Evolutionary conservation across 2,888 invertebrate genomes (phyloP).

Genomic region (Acrobasis consociella): DNA sequence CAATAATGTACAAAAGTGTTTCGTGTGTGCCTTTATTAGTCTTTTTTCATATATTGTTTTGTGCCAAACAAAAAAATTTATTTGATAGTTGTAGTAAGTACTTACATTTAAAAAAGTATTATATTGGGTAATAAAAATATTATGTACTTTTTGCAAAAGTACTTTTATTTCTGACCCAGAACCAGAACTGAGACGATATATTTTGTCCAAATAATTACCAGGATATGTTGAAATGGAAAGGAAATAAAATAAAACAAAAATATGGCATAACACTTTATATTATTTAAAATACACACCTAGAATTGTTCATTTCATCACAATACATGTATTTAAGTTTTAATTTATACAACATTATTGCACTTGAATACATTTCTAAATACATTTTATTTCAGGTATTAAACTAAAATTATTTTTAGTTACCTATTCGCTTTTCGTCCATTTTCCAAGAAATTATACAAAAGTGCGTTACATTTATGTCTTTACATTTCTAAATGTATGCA

Average conservation of each 20-base stretch:
- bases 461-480: background rate
- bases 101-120: too few relatives aligned
- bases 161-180: too few relatives aligned
- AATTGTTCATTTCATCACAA: slow-evolving; percentile 72
- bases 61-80: too few relatives aligned
- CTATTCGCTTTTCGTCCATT: background rate
- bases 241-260: slow-evolving; percentile 48
- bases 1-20: too few relatives aligned
- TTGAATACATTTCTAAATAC: slow-evolving; percentile 66
- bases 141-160: too few relatives aligned
- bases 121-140: too few relatives aligned
- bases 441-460: background rate
- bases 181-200: too few relatives aligned
- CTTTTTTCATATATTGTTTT: too few relatives aligned
- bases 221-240: background rate
- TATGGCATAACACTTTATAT: slow-evolving; percentile 77
- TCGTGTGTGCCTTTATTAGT: too few relatives aligned
- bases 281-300: slow-evolving; percentile 81
- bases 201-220: too few relatives aligned
- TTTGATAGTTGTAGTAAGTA: too few relatives aligned
- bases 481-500: background rate
- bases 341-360: slow-evolving; percentile 77
- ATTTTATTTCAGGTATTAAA: slow-evolving; percentile 43
- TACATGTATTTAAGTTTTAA: slow-evolving; percentile 62
- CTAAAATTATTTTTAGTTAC: background rate